phyloP scores from a whole-genome alignment of 2,113 vertebrate species.

The Bathybates hornii region DNA sequence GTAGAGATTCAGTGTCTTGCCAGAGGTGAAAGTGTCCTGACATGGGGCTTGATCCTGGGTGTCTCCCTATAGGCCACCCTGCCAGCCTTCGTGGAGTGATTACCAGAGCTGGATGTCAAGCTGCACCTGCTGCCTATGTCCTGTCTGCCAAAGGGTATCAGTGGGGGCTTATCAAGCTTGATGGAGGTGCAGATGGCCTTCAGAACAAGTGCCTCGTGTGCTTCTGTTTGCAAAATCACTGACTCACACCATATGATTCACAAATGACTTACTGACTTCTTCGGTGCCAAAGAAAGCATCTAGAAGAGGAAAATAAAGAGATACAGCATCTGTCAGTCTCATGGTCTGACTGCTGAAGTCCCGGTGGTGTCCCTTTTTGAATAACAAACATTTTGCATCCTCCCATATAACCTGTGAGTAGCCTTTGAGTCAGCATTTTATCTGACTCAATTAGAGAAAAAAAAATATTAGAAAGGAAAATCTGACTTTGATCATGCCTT shows the following conservation, averaged over 20 bases:
- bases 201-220: slow-evolving; percentile 20
- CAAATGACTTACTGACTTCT: slow-evolving; percentile 35
- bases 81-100: slow-evolving; percentile 5
- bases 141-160: slow-evolving; percentile 39
- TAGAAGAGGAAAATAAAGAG: not conserved
- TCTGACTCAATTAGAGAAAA: not conserved
- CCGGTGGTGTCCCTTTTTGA: not conserved
- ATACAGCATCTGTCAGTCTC: slow-evolving; percentile 14
- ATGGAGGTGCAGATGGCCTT: slow-evolving; percentile 49
- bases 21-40: not conserved
- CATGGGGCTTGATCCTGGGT: not conserved
- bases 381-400: not conserved
- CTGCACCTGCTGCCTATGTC: slow-evolving; percentile 36
- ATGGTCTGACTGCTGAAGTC: not conserved
- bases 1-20: not conserved
- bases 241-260: slow-evolving; percentile 51
- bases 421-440: not conserved
- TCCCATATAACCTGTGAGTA: not conserved
- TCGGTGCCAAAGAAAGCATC: slow-evolving; percentile 15
- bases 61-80: not conserved
- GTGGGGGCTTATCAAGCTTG: slow-evolving; percentile 39
- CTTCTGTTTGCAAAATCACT: slow-evolving; percentile 32
- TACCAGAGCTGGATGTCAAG: slow-evolving; percentile 24
- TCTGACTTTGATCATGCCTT: not conserved
- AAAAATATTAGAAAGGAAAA: not conserved